Evolutionary conservation across 37 sponge, comb jelly and placozoan species (phyloP).

Genomic region (Haliclona indistincta): DNA sequence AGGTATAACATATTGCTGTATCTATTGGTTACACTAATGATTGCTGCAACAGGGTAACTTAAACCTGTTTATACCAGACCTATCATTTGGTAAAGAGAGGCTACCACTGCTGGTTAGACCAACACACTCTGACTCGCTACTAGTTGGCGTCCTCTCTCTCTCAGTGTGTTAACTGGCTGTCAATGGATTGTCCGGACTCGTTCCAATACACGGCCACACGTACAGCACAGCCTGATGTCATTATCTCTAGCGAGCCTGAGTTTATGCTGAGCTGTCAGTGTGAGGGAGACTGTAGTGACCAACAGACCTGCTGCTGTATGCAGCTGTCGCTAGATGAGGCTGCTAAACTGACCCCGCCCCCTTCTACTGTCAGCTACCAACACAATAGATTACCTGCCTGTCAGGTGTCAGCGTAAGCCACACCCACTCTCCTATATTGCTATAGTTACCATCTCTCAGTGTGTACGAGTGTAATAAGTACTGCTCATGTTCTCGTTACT

Average conservation of each 20-base stretch:
- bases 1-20: too few species aligned
- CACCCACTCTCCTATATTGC: background rate
- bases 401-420: background rate
- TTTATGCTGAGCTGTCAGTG: conserved; percentile 80
- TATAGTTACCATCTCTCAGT: conserved; percentile 27
- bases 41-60: background rate
- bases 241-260: conserved; percentile 14
- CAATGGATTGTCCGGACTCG: conserved; percentile 9
- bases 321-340: conserved; percentile 64
- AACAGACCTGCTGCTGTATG: conserved; percentile 62
- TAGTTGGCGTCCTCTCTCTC: background rate
- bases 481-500: conserved; percentile 67
- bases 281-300: conserved; percentile 49
- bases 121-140: background rate
- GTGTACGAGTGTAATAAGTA: conserved; percentile 85
- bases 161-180: conserved; percentile 49
- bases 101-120: conserved; percentile 23
- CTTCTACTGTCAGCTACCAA: conserved; percentile 35
- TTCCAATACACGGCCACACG: conserved; percentile 61
- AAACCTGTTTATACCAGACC: background rate
- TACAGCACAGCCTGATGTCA: conserved; percentile 27
- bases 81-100: conserved; percentile 21
- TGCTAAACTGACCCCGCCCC: conserved; percentile 1
- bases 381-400: conserved; percentile 21
- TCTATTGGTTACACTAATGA: too few species aligned